Conservation (phyloP, 2,797 vertebrate species). For the Sebastiscus tertius region DNA sequence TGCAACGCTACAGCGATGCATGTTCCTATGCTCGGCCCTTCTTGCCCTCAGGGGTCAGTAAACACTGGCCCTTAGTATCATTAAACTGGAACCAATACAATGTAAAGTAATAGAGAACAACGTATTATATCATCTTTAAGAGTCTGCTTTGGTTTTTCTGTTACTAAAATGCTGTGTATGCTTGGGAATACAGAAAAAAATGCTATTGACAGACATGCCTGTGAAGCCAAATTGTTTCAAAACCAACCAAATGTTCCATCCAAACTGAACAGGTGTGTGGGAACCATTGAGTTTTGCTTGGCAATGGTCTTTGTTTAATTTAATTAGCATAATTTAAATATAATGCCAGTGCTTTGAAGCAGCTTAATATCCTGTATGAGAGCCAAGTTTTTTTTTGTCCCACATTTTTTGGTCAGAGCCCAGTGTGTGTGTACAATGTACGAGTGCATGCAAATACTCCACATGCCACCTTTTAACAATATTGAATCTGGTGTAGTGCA, state of each 20-base stretch:
- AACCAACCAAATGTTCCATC: slow-evolving; percentile 52
- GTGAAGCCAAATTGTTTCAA: slow-evolving; percentile 43
- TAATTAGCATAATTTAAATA: slow-evolving; percentile 67
- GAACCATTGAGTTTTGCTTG: slow-evolving; percentile 58
- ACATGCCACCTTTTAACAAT: slow-evolving; percentile 41
- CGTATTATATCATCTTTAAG: neutral
- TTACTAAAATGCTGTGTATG: neutral
- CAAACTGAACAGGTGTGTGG: slow-evolving; percentile 66
- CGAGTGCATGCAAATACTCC: slow-evolving; percentile 27
- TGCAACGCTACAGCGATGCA: neutral
- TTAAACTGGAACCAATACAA: slow-evolving; percentile 1
- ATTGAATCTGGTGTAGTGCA: slow-evolving; percentile 23
- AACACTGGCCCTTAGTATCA: neutral
- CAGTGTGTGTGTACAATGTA: slow-evolving; percentile 22
- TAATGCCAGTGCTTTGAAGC: slow-evolving; percentile 62
- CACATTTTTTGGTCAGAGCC: slow-evolving; percentile 36
- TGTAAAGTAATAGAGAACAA: neutral
- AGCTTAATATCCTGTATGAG: slow-evolving; percentile 46
- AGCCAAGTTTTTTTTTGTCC: slow-evolving; percentile 25
- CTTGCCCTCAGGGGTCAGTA: neutral
- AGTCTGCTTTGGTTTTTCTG: neutral
- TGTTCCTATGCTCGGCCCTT: neutral
- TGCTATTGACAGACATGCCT: slow-evolving; percentile 20
- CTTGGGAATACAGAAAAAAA: slow-evolving; percentile 25
- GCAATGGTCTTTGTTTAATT: slow-evolving; percentile 61